These are phyloP conservation scores for Sebastes schlegelii DNA, from an alignment of 2,113 vertebrate genomes.

Conservation along the genomic window DNA sequence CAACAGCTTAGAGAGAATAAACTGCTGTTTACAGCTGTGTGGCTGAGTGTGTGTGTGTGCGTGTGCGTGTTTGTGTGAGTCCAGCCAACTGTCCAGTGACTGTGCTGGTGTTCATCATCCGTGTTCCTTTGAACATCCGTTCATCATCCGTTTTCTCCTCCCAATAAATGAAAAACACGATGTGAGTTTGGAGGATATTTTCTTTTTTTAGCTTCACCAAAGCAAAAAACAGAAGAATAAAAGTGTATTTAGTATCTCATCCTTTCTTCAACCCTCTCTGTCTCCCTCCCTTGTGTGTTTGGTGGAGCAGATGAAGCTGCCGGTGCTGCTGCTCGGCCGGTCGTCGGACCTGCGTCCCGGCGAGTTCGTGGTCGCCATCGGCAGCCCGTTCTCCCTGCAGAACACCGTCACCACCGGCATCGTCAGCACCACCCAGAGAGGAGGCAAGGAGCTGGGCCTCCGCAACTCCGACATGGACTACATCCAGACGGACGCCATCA, in stretches of 20 bases:
- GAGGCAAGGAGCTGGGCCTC: constrained; percentile 92
- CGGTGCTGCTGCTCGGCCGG: constrained; percentile 92
- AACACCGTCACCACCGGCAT: constrained; percentile 98
- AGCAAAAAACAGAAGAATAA: no score
- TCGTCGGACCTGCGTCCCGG: constrained; percentile 95
- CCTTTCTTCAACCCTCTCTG: background rate
- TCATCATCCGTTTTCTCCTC: background rate
- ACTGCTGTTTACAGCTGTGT: constrained; percentile 33
- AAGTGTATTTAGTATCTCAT: background rate
- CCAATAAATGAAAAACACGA: no score
- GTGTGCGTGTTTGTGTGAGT: background rate
- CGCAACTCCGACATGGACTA: constrained; percentile 97
- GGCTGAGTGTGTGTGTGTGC: constrained; percentile 10
- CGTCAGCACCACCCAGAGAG: constrained; percentile 95
- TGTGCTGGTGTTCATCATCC: background rate
- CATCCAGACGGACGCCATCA: constrained; percentile 97
- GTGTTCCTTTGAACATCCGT: background rate
- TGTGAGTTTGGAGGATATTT: background rate
- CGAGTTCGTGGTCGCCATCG: constrained; percentile 96
- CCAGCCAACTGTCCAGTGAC: background rate
- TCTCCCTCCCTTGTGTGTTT: background rate
- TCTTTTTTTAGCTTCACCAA: background rate
- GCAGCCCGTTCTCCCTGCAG: constrained; percentile 96
- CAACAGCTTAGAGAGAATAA: constrained; percentile 11
- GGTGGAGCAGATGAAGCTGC: constrained; percentile 88